Evolutionary conservation across 30 jellyfish, hydroid and myxozoan species (phyloP).

Genomic region (Aurelia coerulea): DNA sequence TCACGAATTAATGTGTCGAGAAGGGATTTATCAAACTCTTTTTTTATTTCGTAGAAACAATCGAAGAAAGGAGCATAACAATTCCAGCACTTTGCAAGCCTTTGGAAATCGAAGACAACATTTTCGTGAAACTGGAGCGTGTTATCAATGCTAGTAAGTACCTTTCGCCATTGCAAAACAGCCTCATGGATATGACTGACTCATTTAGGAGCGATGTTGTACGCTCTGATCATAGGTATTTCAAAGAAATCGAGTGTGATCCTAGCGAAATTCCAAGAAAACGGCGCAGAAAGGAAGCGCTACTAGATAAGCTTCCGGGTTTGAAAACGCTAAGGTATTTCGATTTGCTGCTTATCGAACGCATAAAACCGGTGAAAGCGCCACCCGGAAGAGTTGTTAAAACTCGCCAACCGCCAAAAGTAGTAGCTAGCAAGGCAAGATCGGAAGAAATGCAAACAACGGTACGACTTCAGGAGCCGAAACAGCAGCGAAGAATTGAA

Average conservation of each 20-base stretch:
- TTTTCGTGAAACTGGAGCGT: slow-evolving; percentile 53
- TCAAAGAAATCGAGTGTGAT: slow-evolving; percentile 15
- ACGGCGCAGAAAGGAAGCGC: slow-evolving; percentile 70
- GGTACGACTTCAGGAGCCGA: not conserved
- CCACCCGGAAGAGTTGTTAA: slow-evolving; percentile 3
- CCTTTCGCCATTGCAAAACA: slow-evolving; percentile 25
- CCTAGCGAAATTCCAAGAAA: slow-evolving; percentile 65
- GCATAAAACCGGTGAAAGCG: slow-evolving; percentile 35
- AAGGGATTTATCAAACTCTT: not conserved
- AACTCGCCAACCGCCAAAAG: not conserved
- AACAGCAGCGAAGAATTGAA: not conserved
- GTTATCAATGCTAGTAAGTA: slow-evolving; percentile 49
- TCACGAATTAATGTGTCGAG: too few species aligned
- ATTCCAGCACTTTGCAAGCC: slow-evolving; percentile 48
- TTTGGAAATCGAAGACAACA: slow-evolving; percentile 61
- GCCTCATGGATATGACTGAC: not conserved
- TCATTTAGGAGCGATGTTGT: slow-evolving; percentile 10
- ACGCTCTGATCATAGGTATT: slow-evolving; percentile 8
- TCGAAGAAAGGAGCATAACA: slow-evolving; percentile 5
- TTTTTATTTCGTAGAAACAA: slow-evolving; percentile 6
- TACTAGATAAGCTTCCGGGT: slow-evolving; percentile 83
- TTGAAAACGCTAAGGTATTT: slow-evolving; percentile 76
- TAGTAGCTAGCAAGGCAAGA: not conserved
- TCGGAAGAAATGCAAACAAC: not conserved
- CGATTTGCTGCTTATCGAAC: slow-evolving; percentile 90